Percentiles rank a stretch among this genome's conserved stretches.
Evolutionary conservation across 2,797 vertebrate genomes (phyloP).

Genomic region (Oryzias dopingdopingensis): DNA sequence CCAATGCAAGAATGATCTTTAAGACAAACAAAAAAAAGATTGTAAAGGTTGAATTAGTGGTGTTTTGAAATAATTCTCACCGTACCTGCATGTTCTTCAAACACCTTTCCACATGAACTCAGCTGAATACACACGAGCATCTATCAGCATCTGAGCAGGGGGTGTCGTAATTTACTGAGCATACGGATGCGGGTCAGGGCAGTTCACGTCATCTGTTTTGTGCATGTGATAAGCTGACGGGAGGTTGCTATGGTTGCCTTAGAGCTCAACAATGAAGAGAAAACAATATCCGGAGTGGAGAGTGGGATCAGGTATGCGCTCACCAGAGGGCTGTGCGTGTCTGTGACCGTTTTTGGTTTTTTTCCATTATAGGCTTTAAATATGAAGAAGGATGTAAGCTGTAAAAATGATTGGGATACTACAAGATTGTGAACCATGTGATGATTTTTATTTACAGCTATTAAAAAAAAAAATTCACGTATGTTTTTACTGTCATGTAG

Average conservation of each 20-base stretch:
- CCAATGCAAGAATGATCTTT: too few species aligned
- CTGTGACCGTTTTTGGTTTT: not conserved
- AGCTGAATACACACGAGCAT: not conserved
- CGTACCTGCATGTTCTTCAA: not conserved
- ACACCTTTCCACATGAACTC: not conserved
- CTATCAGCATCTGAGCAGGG: too few species aligned
- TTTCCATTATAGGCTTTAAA: not conserved
- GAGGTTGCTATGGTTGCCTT: slow-evolving; percentile 27
- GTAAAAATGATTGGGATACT: too few species aligned
- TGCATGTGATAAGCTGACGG: slow-evolving; percentile 9
- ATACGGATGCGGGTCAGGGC: slow-evolving; percentile 6
- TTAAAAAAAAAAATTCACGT: too few species aligned
- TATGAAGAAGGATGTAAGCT: too few species aligned
- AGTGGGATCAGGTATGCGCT: not conserved
- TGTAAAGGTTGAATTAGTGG: too few species aligned
- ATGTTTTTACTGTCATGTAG: too few species aligned
- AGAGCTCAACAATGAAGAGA: slow-evolving; percentile 13
- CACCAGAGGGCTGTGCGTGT: not conserved
- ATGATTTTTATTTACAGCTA: too few species aligned
- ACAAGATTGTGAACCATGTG: too few species aligned
- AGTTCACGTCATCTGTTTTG: slow-evolving; percentile 15
- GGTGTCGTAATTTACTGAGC: not conserved
- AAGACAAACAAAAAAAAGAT: too few species aligned
- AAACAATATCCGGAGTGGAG: not conserved
- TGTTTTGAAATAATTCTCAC: too few species aligned